phyloP scores from a whole-genome alignment of 1,140 invertebrate species.

The Drosophila setifemur region DNA sequence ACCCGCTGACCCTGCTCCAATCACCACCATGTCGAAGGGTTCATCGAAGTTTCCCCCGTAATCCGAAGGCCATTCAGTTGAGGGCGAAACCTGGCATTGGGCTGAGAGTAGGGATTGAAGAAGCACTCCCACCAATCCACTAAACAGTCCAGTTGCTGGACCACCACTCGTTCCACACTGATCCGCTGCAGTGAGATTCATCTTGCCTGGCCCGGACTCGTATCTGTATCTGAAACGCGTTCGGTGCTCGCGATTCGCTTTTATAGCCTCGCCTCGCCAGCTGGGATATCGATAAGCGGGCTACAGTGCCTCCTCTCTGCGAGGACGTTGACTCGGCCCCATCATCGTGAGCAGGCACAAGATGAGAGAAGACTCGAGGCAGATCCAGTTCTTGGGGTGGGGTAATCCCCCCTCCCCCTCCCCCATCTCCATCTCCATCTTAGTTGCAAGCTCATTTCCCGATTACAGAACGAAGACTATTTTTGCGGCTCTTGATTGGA shows the following conservation, averaged over 20 bases:
- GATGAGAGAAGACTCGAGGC: too few species aligned
- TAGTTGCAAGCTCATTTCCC: too few species aligned
- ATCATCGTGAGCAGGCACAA: too few species aligned
- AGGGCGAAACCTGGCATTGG: conserved; percentile 84
- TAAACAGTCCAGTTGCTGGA: conserved; percentile 43
- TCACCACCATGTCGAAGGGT: conserved; percentile 81
- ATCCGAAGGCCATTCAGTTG: conserved; percentile 83
- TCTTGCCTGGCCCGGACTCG: conserved; percentile 15
- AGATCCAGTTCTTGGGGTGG: too few species aligned
- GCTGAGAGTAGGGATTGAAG: conserved; percentile 83
- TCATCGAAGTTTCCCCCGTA: conserved; percentile 83
- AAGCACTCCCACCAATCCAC: conserved; percentile 83
- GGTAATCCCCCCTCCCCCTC: too few species aligned
- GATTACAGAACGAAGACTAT: too few species aligned
- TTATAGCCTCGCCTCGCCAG: too few species aligned
- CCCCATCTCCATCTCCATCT: too few species aligned
- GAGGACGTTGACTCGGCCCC: neutral
- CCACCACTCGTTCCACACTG: neutral
- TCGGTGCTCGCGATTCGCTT: conserved; percentile 21
- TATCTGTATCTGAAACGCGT: conserved; percentile 25
- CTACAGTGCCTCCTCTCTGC: neutral
- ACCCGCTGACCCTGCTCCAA: conserved; percentile 88
- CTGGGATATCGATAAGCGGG: conserved; percentile 44
- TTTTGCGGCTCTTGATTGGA: too few species aligned
- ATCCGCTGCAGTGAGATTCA: conserved; percentile 19